Conservation (phyloP, 37 sponge, comb jelly and placozoan species). For the Dysidea cf. avara region DNA sequence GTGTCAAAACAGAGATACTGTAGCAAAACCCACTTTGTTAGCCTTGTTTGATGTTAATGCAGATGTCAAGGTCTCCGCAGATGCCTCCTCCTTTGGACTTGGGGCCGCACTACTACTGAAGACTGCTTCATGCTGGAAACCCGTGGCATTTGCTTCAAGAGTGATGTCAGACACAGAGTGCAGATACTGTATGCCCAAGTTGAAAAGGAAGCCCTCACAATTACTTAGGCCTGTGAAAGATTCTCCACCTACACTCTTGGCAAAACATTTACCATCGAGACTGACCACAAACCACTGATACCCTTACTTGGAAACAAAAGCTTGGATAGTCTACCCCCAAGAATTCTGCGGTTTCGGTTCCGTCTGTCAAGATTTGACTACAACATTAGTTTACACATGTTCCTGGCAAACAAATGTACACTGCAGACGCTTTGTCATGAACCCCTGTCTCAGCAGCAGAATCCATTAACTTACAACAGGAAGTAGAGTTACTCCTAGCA, state of each 20-base stretch:
- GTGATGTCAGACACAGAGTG: not conserved
- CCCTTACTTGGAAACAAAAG: too few relatives aligned
- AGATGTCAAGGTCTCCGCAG: slow-evolving; percentile 28
- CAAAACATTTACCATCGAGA: too few relatives aligned
- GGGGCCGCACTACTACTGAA: too few relatives aligned
- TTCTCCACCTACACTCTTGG: too few relatives aligned
- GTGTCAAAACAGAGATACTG: slow-evolving; percentile 26
- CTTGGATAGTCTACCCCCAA: slow-evolving; percentile 24
- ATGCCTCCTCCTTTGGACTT: slow-evolving; percentile 29
- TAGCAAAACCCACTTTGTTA: slow-evolving; percentile 17
- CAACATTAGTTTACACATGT: too few relatives aligned
- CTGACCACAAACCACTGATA: too few relatives aligned
- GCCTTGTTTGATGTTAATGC: slow-evolving; percentile 10
- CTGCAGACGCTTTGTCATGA: slow-evolving; percentile 24
- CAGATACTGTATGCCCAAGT: too few relatives aligned
- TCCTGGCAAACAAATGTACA: slow-evolving; percentile 14
- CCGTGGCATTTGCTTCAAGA: slow-evolving; percentile 19
- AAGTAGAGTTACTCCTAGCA: not conserved
- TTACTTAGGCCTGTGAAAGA: too few relatives aligned
- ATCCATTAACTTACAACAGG: too few relatives aligned
- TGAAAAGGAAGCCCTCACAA: too few relatives aligned
- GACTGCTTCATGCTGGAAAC: slow-evolving; percentile 2
- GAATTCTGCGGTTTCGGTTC: slow-evolving; percentile 23
- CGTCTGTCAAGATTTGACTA: not conserved
- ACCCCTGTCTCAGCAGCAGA: not conserved